These are phyloP conservation scores for Strongylocentrotus purpuratus DNA, from an alignment of 35 echinoderm and acorn worm genomes.

Conservation along the genomic window DNA sequence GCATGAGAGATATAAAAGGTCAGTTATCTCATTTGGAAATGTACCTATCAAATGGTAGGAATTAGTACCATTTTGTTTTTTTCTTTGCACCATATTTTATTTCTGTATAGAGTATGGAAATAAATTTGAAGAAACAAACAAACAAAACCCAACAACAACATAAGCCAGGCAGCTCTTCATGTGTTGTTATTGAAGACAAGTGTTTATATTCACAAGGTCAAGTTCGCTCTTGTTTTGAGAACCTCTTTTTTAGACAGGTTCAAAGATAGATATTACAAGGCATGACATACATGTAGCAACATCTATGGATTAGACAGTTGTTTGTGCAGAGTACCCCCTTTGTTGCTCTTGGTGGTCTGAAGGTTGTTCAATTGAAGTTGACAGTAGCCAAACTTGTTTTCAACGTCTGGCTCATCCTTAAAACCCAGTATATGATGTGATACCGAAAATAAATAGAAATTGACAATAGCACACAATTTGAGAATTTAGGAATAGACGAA, in stretches of 20 bases:
- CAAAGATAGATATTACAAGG: neutral
- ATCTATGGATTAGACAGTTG: neutral
- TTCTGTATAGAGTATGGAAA: too few relatives aligned
- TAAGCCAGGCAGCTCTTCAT: neutral
- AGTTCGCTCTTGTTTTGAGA: neutral
- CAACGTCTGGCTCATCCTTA: neutral
- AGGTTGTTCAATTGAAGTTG: neutral
- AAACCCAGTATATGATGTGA: neutral
- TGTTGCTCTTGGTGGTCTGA: slow-evolving; percentile 2
- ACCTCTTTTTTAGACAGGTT: neutral
- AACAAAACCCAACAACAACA: neutral
- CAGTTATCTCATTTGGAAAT: too few relatives aligned
- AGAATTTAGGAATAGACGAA: neutral
- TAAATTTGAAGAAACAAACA: too few relatives aligned
- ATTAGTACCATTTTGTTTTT: too few relatives aligned
- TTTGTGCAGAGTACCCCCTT: neutral
- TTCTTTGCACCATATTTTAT: too few relatives aligned
- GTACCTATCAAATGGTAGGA: too few relatives aligned
- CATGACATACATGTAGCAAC: neutral
- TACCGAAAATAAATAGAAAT: neutral
- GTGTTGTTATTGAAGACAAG: neutral
- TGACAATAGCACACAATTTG: neutral
- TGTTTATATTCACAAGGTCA: neutral
- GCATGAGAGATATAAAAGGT: too few relatives aligned
- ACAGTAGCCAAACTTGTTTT: neutral